Base-by-base conservation (phyloP, 2,888 invertebrate genomes). In the Drosophila picticornis region DNA sequence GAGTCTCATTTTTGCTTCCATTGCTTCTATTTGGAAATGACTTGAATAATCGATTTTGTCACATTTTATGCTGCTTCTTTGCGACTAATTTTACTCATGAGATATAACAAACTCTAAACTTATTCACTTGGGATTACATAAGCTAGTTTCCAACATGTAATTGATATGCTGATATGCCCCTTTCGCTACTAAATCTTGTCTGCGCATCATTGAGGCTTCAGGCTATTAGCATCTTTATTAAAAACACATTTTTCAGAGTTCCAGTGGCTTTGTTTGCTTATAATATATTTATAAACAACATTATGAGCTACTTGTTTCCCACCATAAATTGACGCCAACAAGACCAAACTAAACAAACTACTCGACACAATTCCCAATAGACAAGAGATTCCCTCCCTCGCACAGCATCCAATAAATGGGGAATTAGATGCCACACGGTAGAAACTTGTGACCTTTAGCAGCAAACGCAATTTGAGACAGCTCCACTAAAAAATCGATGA, bases 191-290 rank as follows among this genome's bases (percentile, higher is more conserved):
- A 67, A 77, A 63, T 79, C 69, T 46, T 34, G 40, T 29, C 48
- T 27, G 66, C 59, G 77, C 78, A 65, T 81, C 77, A 80, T 27
- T 72, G 78, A 58, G 40, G 62, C 72, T 66, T 32, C 58, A 11
- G 77, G 40, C 88, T 80, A 88, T 84, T 88, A 84, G 83, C 88
- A 80, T 77, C 67, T 83, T 84, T 84, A 84, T 84, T 84, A 84
- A 65, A 81, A 84, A 88, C 84, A 88, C 89, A 84, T 84, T 84
- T 86, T 72, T 72, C 77, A 66, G 59, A 71, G 75, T 70, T 69
- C 59, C 73, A 59, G 38, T 60, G 56, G 51, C 61, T 70, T 73
- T 83, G 80, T 88, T 85, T 83, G 65, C 74, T 83, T 86, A 83
- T 73, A 73, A 83, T 73, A 70, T 75, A 78, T 75, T 81, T 87